Evolutionary conservation across 2,888 invertebrate species (phyloP).

Genomic region (Amiota mariae): DNA sequence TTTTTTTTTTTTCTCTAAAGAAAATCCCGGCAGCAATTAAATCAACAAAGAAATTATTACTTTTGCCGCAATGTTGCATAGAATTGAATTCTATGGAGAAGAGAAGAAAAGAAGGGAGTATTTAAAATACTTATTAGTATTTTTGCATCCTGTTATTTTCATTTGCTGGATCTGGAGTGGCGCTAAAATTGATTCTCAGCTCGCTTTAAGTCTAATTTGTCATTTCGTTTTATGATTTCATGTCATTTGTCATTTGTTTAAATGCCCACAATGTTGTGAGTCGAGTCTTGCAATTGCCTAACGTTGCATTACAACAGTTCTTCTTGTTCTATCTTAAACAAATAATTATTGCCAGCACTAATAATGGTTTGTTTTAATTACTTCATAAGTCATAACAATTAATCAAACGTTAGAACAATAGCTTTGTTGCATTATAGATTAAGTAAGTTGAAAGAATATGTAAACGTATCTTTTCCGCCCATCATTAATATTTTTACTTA

Average conservation of each 20-base stretch:
- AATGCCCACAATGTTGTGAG: conserved; percentile 46
- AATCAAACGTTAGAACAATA: no score
- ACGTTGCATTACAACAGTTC: conserved; percentile 36
- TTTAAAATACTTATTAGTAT: not conserved
- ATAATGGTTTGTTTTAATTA: no score
- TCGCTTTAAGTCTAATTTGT: conserved; percentile 41
- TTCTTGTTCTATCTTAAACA: no score
- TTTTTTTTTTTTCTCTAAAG: conserved; percentile 21
- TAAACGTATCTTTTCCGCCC: no score
- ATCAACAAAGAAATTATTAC: conserved; percentile 32
- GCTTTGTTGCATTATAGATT: no score
- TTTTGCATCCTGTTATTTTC: not conserved
- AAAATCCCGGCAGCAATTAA: conserved; percentile 34
- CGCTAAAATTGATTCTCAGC: conserved; percentile 1
- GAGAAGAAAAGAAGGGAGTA: no score
- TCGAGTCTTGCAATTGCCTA: conserved; percentile 43
- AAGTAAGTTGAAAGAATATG: no score
- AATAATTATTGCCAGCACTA: no score
- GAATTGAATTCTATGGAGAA: not conserved
- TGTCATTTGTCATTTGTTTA: conserved; percentile 66
- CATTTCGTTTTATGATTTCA: conserved; percentile 61
- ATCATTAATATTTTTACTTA: no score
- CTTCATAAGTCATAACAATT: no score
- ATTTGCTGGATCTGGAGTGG: not conserved
- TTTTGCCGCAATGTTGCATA: conserved; percentile 32